Base-by-base conservation (phyloP, 1,140 invertebrate species). In the Mylabris phalerata region DNA sequence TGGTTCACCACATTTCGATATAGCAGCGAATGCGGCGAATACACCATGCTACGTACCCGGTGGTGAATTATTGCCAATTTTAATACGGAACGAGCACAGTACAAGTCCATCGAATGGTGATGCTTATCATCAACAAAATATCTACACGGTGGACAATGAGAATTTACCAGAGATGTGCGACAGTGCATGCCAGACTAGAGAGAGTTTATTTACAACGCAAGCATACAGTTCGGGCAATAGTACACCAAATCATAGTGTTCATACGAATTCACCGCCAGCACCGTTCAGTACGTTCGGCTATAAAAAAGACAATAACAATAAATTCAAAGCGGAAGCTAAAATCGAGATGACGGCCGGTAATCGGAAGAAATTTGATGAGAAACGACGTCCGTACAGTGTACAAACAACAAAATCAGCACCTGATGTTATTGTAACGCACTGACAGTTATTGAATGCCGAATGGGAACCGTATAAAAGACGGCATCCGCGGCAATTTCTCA, bases 371-470 rank as follows among this genome's bases (percentile, higher is more conserved):
- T 73, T 66, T 55, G 75, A 77, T 62, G 78, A 80, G 60, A 75
- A 73, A 63, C 69, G 73, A 27, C 76, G 85, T 9, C 84, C 85
- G 0, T 86, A 85, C 70, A 88, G 85, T 71, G 83, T 85, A 48
- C 84, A 88, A 60, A 89, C 87, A 9, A 88, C 86, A 7, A 90
- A 91, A 70, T 91, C 89, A 45, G 90, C 90, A 1, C 90, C 90
- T 13, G 90, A 93, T 71, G 90, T 92, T 50, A 90, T 92, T 64
- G 87, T 88, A 65, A 88, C 86, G 11, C 87, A 88, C 82, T 89
- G 85, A 89, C 82, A 80, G 50, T 59, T 69, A 68, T 72, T 75
- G 70, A 71, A 65, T 60, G 69, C 63, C 63, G 73, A 79, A 7
- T 82, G 80, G 80, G 79, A 82, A 69, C 79, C 80, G 38, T 82